Base-by-base conservation (phyloP, 1,140 invertebrate genomes). In the Papilio helenus region DNA sequence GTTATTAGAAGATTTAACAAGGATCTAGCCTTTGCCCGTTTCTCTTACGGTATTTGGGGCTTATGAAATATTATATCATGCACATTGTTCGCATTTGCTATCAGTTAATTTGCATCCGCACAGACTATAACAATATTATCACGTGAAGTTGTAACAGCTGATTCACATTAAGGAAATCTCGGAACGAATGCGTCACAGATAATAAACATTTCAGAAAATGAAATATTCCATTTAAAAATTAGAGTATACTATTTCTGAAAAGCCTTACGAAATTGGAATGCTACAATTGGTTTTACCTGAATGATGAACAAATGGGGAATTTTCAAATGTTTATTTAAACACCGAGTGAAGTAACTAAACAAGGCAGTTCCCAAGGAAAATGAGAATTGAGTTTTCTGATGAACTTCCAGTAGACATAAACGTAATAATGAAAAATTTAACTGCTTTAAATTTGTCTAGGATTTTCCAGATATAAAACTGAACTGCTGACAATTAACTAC, bases 151-250 rank as follows among this genome's bases (percentile, higher is more conserved):
- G 49, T 51, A 51, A 20, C 51, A 55, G 51, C 18, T 55, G 51
- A 55, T 55, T 55, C 51, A 20, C 0, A 55, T 55, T 55, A 5
- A n/a, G 51, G 51, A 55, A 55, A 55, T 20, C 51, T 55, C 51
- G 18, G 14, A 18, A 4, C 4, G 1, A 55, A 55, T 55, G 51
- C 51, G 51, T 55, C 51, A 55, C 51, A 55, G n/a, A 55, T 20
- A 51, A 51, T 51, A 51, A 55, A 55, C n/a, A 55, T n/a, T 51
- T 55, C 5, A 55, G 8, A 23, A 61, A 20, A 10, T 23, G 55
- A 61, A 61, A 61, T 61, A 61, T 61, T 26, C 20, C 58, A 61
- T 26, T 26, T 26, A 61, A 58, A 14, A 61, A 61, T 61, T 61
- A 14, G 23, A 61, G n/a, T 20, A 49, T 7, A 20, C 58, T 61